Conservation (phyloP, 2,888 invertebrate species). For the Drosophila testacea region DNA sequence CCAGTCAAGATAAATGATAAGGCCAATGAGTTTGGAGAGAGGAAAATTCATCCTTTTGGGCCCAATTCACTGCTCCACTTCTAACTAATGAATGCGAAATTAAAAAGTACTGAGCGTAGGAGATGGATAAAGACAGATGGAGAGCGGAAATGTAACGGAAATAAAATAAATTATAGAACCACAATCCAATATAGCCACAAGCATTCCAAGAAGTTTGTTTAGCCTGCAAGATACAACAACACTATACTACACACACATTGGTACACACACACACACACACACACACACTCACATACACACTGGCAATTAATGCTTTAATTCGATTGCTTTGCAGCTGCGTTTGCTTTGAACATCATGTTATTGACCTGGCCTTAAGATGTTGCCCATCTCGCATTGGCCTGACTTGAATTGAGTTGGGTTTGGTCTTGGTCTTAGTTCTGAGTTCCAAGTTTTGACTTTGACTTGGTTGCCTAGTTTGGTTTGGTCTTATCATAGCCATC, state of each 20-base stretch:
- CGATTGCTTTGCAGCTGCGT: conserved; percentile 56
- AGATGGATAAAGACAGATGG: not conserved
- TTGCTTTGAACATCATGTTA: conserved; percentile 53
- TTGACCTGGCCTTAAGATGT: conserved; percentile 49
- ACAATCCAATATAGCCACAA: conserved; percentile 54
- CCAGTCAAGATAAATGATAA: conserved; percentile 78
- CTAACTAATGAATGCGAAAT: conserved; percentile 72
- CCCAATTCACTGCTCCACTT: conserved; percentile 30
- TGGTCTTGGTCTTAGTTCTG: not conserved
- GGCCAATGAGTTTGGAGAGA: conserved; percentile 44
- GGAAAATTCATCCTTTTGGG: conserved; percentile 16
- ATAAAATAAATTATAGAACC: conserved; percentile 70
- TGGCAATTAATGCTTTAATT: conserved; percentile 64
- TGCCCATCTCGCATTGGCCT: conserved; percentile 3
- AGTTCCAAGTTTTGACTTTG: not conserved
- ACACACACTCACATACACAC: conserved; percentile 11
- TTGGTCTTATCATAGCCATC: conserved; percentile 25
- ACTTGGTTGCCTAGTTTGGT: conserved; percentile 16
- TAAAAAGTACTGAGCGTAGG: conserved; percentile 54
- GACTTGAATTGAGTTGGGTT: conserved; percentile 12
- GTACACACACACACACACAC: conserved; percentile 11
- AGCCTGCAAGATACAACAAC: conserved; percentile 24
- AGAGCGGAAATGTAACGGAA: conserved; percentile 51
- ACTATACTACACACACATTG: conserved; percentile 12
- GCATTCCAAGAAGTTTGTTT: conserved; percentile 26